A percentile compares a stretch with the other conserved stretches of the same genome.
Conservation (phyloP, 1,140 invertebrate genomes). For the Sycophaga agraensis region DNA sequence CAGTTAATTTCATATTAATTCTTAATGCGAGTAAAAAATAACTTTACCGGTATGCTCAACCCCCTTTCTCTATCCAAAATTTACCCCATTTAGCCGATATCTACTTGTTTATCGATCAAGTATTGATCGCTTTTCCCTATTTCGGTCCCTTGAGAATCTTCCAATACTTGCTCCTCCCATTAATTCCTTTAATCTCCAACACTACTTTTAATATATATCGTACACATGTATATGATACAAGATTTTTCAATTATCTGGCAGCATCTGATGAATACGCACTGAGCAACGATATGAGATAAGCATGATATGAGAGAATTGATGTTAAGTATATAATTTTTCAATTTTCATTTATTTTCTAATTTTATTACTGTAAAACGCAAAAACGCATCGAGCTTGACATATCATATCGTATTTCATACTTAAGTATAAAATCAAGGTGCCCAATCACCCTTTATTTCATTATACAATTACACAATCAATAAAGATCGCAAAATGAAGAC, state of each 20-base stretch:
- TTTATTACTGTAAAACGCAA: conserved; percentile 36
- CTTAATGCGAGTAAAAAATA: conserved; percentile 23
- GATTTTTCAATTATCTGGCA: conserved; percentile 34
- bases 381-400: conserved; percentile 20
- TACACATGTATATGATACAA: conserved; percentile 41
- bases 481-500: conserved; percentile 6
- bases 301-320: conserved; percentile 40
- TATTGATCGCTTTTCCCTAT: conserved; percentile 2
- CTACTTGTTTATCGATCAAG: conserved; percentile 19
- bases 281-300: conserved; percentile 46
- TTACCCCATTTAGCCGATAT: conserved; percentile 18
- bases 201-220: conserved; percentile 30
- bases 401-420: too few relatives aligned
- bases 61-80: conserved; percentile 15
- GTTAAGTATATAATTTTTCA: conserved; percentile 19
- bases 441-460: conserved; percentile 17
- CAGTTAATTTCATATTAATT: background rate
- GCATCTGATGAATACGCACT: conserved; percentile 36
- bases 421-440: conserved; percentile 20
- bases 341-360: conserved; percentile 25
- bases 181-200: conserved; percentile 9
- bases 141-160: conserved; percentile 27
- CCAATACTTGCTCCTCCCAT: conserved; percentile 11
- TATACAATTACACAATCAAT: conserved; percentile 19
- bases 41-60: background rate